Base-by-base conservation (phyloP, 2,797 vertebrate genomes). In the Uromys caudimaculatus region DNA sequence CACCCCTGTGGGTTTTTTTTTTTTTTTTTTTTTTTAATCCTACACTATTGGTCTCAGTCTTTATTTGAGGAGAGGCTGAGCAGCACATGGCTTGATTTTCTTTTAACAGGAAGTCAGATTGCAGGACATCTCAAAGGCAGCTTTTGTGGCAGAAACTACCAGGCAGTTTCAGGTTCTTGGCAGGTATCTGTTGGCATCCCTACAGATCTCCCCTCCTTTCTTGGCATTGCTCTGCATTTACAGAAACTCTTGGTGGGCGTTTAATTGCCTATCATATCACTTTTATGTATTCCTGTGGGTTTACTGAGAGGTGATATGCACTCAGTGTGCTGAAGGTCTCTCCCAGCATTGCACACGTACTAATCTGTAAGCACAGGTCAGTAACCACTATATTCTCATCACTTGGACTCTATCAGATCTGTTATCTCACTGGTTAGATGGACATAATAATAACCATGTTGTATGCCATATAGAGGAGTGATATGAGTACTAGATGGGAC, bases 1-100 rank as follows among this genome's bases (percentile, higher is more conserved):
- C n/a, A 50, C 1, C 8, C 0, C 8, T 23, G 3, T 60, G 1
- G n/a, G n/a, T n/a, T n/a, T n/a, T n/a, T n/a, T n/a, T 6, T 44
- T 44, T 44, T 44, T 44, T 44, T 44, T 3, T 50, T 95, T 91
- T 56, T 41, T 67, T 50, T 56, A 41, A 69, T 88, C 75, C 10
- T 44, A 5, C 78, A 52, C 86, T 19, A 0, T 21, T 44, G 56
- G 24, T 44, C 13, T 85, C 29, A 6, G 4, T 24, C 84, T 91
- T 78, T 82, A 12, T 44, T 75, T 88, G 23, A n/a, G 62, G 91
- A 67, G 11, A 67, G 3, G 2, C 4, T 60, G 35, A 21, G 23
- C 41, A 29, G 2, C 0, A 85, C 38, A 44, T 1, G 32, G 73
- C 58, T 50, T 71, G 14, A 50, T 69, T 24, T 35, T 24, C 29